Base-by-base conservation (phyloP, 2,888 invertebrate species). In the Lacanobia oleracea region DNA sequence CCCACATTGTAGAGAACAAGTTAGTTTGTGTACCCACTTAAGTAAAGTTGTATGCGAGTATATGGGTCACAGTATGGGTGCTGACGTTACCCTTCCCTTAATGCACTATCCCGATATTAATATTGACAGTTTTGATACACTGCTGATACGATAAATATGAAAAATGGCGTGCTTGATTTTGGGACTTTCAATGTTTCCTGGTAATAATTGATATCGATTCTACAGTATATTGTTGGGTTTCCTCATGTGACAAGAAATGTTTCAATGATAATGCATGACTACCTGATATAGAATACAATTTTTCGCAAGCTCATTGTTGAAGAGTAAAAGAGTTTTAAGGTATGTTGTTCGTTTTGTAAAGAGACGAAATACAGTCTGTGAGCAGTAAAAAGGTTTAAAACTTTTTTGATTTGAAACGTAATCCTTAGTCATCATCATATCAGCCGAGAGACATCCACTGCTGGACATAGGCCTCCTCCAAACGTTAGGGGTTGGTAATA, bases 1-100 rank as follows among this genome's bases (percentile, higher is more conserved):
- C 21, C 61, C 33, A 62, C 53, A 33, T n/a, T 9, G 23, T 48
- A 43, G 6, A 27, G 59, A 48, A 14, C 72, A 68, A 78, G 50
- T 73, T 66, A 71, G 65, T 72, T 71, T 80, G 77, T 73, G 66
- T 72, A 27, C 68, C 61, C 75, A 75, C 81, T 80, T 73, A 80
- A 64, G 40, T 59, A 59, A 59, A 40, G 81, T 73, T 60, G 43
- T 72, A 57, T 67, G 59, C 53, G 54, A n/a, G 48, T 64, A 83
- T 71, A 43, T 83, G 73, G 77, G 83, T 77, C 64, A 45, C 57
- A 54, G 27, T 62, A 59, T 61, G 48, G 59, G 18, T 43, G 48
- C 62, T 67, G 67, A 74, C 61, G 56, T 48, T 57, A 65, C 60
- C 33, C 33, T 48, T 40, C 10, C 1, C 37, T 43, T 45, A 72